phyloP scores from a whole-genome alignment of 2,113 vertebrate species.

The Circaetus gallicus region DNA sequence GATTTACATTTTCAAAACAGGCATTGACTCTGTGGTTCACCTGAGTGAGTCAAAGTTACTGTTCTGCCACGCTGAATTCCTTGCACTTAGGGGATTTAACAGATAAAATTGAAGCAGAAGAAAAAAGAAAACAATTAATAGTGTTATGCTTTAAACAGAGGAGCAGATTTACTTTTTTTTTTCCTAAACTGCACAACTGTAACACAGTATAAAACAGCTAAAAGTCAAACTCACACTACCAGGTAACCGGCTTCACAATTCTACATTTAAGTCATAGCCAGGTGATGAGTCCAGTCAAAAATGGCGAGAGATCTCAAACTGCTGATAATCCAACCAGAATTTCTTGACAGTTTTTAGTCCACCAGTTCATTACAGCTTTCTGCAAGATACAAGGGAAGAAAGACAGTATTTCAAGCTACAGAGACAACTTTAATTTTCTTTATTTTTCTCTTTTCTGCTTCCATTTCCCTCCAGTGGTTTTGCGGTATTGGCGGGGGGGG shows the following conservation, averaged over 20 bases:
- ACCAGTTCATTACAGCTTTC: neutral
- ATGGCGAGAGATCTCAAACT: neutral
- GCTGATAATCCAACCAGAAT: neutral
- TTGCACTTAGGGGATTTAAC: neutral
- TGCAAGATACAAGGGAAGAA: neutral
- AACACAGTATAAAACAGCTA: neutral
- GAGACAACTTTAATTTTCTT: neutral
- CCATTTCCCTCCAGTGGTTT: neutral
- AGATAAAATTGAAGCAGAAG: neutral
- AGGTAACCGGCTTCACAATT: neutral
- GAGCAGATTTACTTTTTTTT: neutral
- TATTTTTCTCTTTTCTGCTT: neutral
- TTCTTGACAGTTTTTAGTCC: neutral
- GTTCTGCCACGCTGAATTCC: neutral
- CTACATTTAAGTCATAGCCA: neutral
- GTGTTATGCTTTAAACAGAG: neutral
- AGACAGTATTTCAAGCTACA: neutral
- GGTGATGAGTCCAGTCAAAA: neutral
- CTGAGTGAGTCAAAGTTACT: neutral
- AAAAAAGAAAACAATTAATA: neutral
- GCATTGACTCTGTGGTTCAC: neutral
- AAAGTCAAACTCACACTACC: neutral
- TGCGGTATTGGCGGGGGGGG: too few relatives aligned
- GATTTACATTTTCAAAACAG: neutral
- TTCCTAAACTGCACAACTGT: neutral